phyloP scores from a whole-genome alignment of 23 tunicate genomes.

The Phallusia fumigata region DNA sequence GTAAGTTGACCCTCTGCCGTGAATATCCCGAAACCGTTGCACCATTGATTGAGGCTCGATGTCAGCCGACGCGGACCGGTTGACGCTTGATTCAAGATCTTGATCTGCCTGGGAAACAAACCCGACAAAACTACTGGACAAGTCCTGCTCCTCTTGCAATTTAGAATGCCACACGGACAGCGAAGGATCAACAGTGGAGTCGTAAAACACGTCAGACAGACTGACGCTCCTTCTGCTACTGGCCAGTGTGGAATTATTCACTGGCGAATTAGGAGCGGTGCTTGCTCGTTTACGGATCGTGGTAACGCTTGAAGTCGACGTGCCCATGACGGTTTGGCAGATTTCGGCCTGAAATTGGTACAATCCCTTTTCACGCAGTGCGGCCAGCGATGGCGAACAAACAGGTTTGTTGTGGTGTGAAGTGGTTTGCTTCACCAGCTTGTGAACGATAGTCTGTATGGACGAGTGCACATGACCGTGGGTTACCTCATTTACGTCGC shows the following conservation, averaged over 20 bases:
- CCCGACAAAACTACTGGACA: background rate
- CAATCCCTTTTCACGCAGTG: conserved; percentile 21
- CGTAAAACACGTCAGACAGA: conserved; percentile 64
- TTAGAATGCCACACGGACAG: background rate
- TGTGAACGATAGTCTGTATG: conserved; percentile 35
- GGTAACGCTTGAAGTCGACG: background rate
- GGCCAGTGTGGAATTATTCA: background rate
- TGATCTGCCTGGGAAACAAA: background rate
- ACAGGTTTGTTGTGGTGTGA: background rate
- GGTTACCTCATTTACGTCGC: background rate
- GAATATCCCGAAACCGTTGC: conserved; percentile 4
- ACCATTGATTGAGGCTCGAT: background rate
- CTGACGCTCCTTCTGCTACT: conserved; percentile 37
- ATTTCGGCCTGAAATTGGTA: background rate
- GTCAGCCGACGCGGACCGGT: background rate
- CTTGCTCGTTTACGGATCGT: background rate
- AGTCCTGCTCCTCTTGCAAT: background rate
- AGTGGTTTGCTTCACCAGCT: conserved; percentile 26
- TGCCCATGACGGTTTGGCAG: background rate
- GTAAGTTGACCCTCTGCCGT: conserved; percentile 19
- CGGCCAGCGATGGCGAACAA: conserved; percentile 41
- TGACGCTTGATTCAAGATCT: background rate
- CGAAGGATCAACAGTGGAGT: conserved; percentile 21
- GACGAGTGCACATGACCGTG: conserved; percentile 37
- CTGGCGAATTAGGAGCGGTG: conserved; percentile 31